These are phyloP conservation scores for Clangula hyemalis DNA, from an alignment of 2,797 vertebrate genomes.

Conservation along the genomic window DNA sequence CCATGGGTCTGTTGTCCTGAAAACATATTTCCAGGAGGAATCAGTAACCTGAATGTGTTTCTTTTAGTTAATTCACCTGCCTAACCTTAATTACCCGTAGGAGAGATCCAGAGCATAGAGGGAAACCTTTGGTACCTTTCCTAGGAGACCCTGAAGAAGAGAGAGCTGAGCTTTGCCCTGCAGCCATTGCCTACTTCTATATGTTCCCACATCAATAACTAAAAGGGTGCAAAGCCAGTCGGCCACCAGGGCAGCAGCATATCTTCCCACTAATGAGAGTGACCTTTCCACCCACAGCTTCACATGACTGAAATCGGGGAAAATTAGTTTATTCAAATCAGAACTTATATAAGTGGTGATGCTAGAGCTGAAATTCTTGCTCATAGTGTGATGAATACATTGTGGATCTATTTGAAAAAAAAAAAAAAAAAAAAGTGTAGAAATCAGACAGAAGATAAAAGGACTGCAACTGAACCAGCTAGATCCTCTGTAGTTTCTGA, in stretches of 20 bases:
- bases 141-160: conserved; percentile 5
- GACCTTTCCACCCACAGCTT: conserved; percentile 55
- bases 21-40: neutral
- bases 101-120: neutral
- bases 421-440: conserved; percentile 32
- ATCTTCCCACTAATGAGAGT: conserved; percentile 59
- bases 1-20: neutral
- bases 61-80: neutral
- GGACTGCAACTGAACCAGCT: conserved; percentile 22
- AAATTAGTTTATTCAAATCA: conserved; percentile 46
- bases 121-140: conserved; percentile 32
- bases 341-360: conserved; percentile 10
- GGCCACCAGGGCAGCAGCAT: conserved; percentile 53
- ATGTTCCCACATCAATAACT: conserved; percentile 44
- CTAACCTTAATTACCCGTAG: neutral
- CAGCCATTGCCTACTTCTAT: neutral
- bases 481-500: conserved; percentile 56
- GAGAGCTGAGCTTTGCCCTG: conserved; percentile 29
- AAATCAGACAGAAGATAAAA: conserved; percentile 61
- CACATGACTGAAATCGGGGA: conserved; percentile 24
- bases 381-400: conserved; percentile 40
- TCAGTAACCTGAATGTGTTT: neutral
- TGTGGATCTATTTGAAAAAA: conserved; percentile 43
- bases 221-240: conserved; percentile 41
- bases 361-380: conserved; percentile 11